Percentiles rank a stretch among this genome's conserved stretches.
These are phyloP conservation scores for Biston stratarius DNA, from an alignment of 2,888 invertebrate species.

Conservation along the genomic window DNA sequence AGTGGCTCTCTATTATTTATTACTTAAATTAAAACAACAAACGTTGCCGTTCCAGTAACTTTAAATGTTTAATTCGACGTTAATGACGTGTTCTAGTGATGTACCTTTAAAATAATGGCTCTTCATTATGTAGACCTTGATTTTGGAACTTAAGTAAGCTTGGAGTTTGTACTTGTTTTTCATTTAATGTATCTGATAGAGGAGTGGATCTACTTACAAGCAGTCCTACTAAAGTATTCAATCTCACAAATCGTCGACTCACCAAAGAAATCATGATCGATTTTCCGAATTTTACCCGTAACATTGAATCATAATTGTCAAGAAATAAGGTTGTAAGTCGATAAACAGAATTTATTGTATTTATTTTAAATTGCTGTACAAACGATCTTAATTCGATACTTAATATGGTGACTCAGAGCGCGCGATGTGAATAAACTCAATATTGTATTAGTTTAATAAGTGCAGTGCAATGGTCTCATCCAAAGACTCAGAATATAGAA, in stretches of 20 bases:
- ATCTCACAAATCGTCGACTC: constrained; percentile 2
- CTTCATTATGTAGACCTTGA: constrained; percentile 9
- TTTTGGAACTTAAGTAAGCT: constrained; percentile 13
- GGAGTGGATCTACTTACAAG: neutral
- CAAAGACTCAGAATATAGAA: constrained; percentile 13
- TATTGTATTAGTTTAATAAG: constrained; percentile 43
- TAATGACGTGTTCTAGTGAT: constrained; percentile 27
- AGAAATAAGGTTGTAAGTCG: constrained; percentile 21
- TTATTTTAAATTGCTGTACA: constrained; percentile 41
- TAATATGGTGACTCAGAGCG: constrained; percentile 38
- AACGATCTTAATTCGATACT: constrained; percentile 45
- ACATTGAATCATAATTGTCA: constrained; percentile 11
- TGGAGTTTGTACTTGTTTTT: neutral
- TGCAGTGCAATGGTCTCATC: constrained; percentile 42
- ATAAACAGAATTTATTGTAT: constrained; percentile 20
- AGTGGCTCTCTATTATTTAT: constrained; percentile 79
- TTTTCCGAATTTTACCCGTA: neutral
- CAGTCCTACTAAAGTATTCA: neutral
- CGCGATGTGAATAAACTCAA: constrained; percentile 46
- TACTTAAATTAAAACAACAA: constrained; percentile 35
- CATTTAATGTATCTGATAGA: too few species aligned
- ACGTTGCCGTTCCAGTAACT: constrained; percentile 25
- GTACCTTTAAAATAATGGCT: constrained; percentile 20
- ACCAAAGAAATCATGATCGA: constrained; percentile 6
- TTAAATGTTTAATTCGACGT: constrained; percentile 32